Conservation (phyloP, 2,113 vertebrate species). For the Oxyura jamaicensis region DNA sequence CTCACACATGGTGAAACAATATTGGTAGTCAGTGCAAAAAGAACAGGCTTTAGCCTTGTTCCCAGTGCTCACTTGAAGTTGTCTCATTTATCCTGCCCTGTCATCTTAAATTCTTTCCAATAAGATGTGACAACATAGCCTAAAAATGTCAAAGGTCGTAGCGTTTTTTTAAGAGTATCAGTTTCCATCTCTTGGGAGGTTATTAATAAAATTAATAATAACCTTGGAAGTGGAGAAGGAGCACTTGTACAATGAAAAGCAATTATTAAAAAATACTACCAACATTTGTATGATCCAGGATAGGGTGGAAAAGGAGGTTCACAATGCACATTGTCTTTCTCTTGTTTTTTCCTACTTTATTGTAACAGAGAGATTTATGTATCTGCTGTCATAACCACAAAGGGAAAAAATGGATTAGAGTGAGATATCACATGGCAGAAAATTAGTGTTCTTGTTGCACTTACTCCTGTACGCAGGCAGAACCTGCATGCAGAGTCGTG, state of each 20-base stretch:
- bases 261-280: neutral
- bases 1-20: neutral
- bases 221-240: neutral
- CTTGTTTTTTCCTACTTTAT: neutral
- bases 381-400: neutral
- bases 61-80: neutral
- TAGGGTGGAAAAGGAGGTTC: neutral
- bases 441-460: slow-evolving; percentile 5
- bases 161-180: slow-evolving; percentile 10
- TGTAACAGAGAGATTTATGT: neutral
- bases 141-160: slow-evolving; percentile 13
- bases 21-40: neutral
- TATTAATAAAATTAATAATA: neutral
- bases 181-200: neutral
- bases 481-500: neutral
- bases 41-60: neutral
- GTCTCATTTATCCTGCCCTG: slow-evolving; percentile 5
- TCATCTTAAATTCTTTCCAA: slow-evolving; percentile 15
- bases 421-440: slow-evolving; percentile 49
- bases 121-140: neutral
- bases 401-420: slow-evolving; percentile 41
- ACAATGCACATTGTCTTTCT: neutral
- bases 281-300: neutral
- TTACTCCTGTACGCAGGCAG: neutral
- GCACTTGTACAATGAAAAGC: neutral